Evolutionary conservation across 2,888 invertebrate genomes (phyloP).

Genomic region (Trilocha varians): DNA sequence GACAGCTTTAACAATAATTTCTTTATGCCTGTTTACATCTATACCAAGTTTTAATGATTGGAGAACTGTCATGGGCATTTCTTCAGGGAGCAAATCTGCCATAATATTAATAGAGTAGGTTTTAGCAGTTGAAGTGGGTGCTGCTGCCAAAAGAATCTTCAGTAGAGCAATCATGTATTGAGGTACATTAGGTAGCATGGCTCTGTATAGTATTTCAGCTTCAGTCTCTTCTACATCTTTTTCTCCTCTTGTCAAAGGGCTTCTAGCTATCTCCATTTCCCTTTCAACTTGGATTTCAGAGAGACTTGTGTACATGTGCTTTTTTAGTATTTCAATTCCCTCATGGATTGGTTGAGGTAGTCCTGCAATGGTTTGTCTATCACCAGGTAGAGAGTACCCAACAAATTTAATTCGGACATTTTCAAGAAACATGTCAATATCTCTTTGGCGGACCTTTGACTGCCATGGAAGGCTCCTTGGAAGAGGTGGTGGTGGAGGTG

Average conservation of each 20-base stretch:
- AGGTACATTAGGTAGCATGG: conserved; percentile 95
- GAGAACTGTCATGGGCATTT: conserved; percentile 96
- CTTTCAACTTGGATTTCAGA: conserved; percentile 93
- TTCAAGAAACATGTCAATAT: conserved; percentile 93
- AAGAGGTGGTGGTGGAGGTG: conserved; percentile 59
- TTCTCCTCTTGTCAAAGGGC: conserved; percentile 91
- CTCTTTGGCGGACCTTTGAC: conserved; percentile 95
- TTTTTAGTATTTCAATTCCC: conserved; percentile 90
- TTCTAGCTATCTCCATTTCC: conserved; percentile 92
- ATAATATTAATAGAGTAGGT: conserved; percentile 98
- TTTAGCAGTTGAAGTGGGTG: conserved; percentile 99
- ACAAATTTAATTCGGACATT: conserved; percentile 95
- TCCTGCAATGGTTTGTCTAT: conserved; percentile 92
- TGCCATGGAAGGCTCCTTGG: conserved; percentile 90
- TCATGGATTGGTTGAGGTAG: conserved; percentile 97
- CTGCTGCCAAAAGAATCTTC: conserved; percentile 97
- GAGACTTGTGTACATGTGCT: conserved; percentile 95
- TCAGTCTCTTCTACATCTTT: conserved; percentile 85
- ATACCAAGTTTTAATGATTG: conserved; percentile 96
- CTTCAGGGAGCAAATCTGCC: conserved; percentile 97
- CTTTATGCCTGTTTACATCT: conserved; percentile 98
- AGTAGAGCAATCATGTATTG: conserved; percentile 98
- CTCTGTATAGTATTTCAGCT: conserved; percentile 91
- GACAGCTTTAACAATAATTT: conserved; percentile 97
- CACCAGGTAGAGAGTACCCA: conserved; percentile 91